Base-by-base conservation (phyloP, 2,888 invertebrate genomes). In the Euplexia lucipara region DNA sequence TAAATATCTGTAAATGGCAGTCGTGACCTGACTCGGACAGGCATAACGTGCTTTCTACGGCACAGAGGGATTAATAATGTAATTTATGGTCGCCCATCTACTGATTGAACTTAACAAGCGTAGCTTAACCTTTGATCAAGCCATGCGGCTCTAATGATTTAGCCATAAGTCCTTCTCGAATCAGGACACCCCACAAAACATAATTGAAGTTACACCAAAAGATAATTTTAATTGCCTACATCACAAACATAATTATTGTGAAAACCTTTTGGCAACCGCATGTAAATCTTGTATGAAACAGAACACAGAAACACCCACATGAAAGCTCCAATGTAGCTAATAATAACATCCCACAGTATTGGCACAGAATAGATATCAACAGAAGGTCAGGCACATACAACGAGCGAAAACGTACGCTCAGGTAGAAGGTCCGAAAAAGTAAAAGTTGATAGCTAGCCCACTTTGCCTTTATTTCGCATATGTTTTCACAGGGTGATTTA, bases 191-290 rank as follows among this genome's bases (percentile, higher is more conserved):
- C 3, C 52, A 9, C 34, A 30, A 16, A 45, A 57, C 41, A 41
- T 49, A 49, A 57, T 76, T 37, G 53, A 48, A 44, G 20, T 14
- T 14, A 70, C 44, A 52, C 76, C 52, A 70, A 70, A 75, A 76
- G 71, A 72, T 76, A 72, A 72, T 61, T 76, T 57, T 57, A 76
- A 76, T 70, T 26, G 26, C 26, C 26, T 57, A 70, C 30, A 57
- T 16, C 16, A 44, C 41, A 44, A 48, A 70, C 42, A 32, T 41
- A 61, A 65, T 66, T 61, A 63, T 52, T 52, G n/a, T 32, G 45
- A 42, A 52, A 71, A 63, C 49, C 56, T 54, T 64, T 73, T 53
- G 22, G 8, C 22, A 47, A 59, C 35, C 64, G 12, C 48, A 39
- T 60, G 48, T 60, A 67, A 81, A 58, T 70, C 59, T 54, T 60